Base-by-base conservation (phyloP, 2,113 vertebrate species). In the Sphyrna mokarran region DNA sequence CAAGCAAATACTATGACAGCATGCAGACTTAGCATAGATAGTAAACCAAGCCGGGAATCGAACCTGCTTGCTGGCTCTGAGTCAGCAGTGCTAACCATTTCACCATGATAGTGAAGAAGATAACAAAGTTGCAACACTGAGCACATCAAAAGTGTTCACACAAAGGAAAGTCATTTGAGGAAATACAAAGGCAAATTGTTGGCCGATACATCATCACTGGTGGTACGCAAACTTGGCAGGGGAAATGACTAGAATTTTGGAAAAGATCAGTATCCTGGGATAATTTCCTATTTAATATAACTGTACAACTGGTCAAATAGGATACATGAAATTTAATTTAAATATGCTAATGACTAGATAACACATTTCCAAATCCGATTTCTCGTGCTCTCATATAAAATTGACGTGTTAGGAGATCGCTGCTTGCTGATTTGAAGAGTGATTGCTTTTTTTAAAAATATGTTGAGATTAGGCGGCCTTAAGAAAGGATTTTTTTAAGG, bases 121-220 rank as follows among this genome's bases (percentile, higher is more conserved):
- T 37, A n/a, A 33, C 33, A 80, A 80, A 3, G 33, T 16, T 37
- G 76, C 3, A 80, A n/a, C 76, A 37, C 13, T 80, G 33, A n/a
- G 14, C 11, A n/a, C 0, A 3, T 0, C 11, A 80, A n/a, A 16
- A 14, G 11, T n/a, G 9, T 10, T n/a, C 10, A n/a, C 76, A 37
- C 76, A 29, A 80, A 37, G 2, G 76, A 80, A 80, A 37, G 13
- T 0, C 14, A n/a, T 80, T 80, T 80, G 76, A 37, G 76, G 14
- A 3, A n/a, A 80, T 80, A 80, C 33, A n/a, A 80, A n/a, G 76
- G 33, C 10, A 80, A 80, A 80, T 37, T 80, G 76, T 80, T 80
- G 1, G 33, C 33, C 3, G 72, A 76, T 76, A 9, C 23, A 72
- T 4, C 70, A 76, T 8, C 72, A 33, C 7, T 33, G 5, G 1